phyloP scores from a whole-genome alignment of 2,888 invertebrate species.

The Allacma fusca region DNA sequence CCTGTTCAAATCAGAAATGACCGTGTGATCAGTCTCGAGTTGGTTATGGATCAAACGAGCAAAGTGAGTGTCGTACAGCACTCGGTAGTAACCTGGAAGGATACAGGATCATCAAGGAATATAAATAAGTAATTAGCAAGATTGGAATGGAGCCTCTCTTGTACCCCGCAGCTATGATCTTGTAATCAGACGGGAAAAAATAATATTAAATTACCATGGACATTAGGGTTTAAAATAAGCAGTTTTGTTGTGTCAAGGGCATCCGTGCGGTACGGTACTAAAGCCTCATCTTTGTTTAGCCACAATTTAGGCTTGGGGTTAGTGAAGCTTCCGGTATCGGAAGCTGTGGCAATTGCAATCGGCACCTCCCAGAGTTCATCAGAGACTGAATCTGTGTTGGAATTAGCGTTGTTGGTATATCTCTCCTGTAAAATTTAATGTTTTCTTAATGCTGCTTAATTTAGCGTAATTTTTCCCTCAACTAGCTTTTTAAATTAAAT shows the following conservation, averaged over 20 bases:
- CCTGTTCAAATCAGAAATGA: slow-evolving; percentile 48
- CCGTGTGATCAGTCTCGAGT: slow-evolving; percentile 41
- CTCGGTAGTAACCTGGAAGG: slow-evolving; percentile 43
- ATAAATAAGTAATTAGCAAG: too few relatives aligned
- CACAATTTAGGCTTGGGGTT: slow-evolving; percentile 42
- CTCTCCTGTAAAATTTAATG: slow-evolving; percentile 41
- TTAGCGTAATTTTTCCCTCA: too few relatives aligned
- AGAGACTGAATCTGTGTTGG: neutral
- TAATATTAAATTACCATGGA: slow-evolving; percentile 45
- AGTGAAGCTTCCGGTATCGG: neutral
- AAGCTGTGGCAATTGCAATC: slow-evolving; percentile 14
- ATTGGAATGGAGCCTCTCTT: too few relatives aligned
- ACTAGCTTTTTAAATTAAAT: too few relatives aligned
- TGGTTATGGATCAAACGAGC: slow-evolving; percentile 45
- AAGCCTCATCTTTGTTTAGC: slow-evolving; percentile 37
- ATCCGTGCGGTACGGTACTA: neutral
- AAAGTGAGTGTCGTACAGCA: slow-evolving; percentile 48
- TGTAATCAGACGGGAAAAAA: too few relatives aligned
- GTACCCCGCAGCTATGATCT: too few relatives aligned
- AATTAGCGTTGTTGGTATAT: slow-evolving; percentile 24
- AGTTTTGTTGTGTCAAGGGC: slow-evolving; percentile 27
- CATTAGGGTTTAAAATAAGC: slow-evolving; percentile 48
- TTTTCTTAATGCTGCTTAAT: too few relatives aligned
- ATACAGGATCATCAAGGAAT: neutral
- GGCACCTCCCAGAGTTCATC: slow-evolving; percentile 47